Conservation (phyloP, 2,797 vertebrate genomes). For the Psittacula echo region DNA sequence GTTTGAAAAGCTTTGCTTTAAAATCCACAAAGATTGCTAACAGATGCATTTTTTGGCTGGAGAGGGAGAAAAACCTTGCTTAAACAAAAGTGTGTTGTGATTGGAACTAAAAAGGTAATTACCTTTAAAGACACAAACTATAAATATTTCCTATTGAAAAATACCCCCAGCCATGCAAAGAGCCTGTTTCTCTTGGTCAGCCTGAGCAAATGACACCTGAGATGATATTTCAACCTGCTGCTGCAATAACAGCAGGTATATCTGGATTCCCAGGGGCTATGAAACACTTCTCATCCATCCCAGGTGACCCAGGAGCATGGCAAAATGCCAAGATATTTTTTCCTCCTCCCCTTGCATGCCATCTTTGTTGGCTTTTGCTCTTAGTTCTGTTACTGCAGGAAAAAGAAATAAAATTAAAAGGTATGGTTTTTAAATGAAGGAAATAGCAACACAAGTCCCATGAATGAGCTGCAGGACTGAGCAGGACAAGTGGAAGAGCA, state of each 20-base stretch:
- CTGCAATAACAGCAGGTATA: not conserved
- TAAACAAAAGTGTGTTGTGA: constrained; percentile 79
- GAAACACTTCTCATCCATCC: not conserved
- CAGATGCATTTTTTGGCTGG: constrained; percentile 79
- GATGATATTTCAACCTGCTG: constrained; percentile 37
- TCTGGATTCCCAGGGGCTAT: not conserved
- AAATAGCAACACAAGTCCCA: not conserved
- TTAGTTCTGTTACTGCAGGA: constrained; percentile 44
- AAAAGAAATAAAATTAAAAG: not conserved
- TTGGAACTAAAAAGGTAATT: constrained; percentile 79
- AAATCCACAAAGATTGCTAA: constrained; percentile 80
- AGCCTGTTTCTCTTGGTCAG: not conserved
- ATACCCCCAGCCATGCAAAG: constrained; percentile 47
- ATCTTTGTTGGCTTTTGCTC: constrained; percentile 36
- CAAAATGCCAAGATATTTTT: constrained; percentile 22
- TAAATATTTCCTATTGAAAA: constrained; percentile 77
- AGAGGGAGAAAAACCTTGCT: constrained; percentile 71
- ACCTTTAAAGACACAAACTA: constrained; percentile 78
- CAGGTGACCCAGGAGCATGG: constrained; percentile 34
- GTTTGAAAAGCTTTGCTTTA: constrained; percentile 76
- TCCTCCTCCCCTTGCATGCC: constrained; percentile 7
- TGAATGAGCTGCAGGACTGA: not conserved
- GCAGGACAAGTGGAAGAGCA: not conserved
- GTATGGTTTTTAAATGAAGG: constrained; percentile 13
- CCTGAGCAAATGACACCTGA: not conserved